Percentiles rank a stretch among this genome's conserved stretches.
These are phyloP conservation scores for Idaea biselata DNA, from an alignment of 2,888 invertebrate species.

Conservation along the genomic window DNA sequence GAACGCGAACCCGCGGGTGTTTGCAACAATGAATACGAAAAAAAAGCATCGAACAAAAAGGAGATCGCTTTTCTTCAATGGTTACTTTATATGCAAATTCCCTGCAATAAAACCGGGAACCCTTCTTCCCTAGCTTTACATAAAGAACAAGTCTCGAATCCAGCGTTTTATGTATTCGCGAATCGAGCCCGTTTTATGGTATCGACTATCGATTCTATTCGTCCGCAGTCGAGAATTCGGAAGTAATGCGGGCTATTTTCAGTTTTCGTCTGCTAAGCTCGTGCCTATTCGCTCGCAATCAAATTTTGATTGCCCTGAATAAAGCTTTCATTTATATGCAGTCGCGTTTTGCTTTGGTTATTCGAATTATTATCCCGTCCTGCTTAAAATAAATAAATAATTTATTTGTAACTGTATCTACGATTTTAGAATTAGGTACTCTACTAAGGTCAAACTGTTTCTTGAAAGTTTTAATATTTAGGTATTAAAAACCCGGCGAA, in stretches of 20 bases:
- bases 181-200: slow-evolving; percentile 77
- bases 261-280: slow-evolving; percentile 61
- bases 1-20: slow-evolving; percentile 63
- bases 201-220: slow-evolving; percentile 74
- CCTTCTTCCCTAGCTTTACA: slow-evolving; percentile 77
- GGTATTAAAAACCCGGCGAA: too few relatives aligned
- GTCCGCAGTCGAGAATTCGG: slow-evolving; percentile 66
- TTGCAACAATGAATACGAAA: slow-evolving; percentile 77
- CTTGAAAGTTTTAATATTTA: too few relatives aligned
- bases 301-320: slow-evolving; percentile 64
- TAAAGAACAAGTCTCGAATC: slow-evolving; percentile 74
- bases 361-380: slow-evolving; percentile 4
- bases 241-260: slow-evolving; percentile 66
- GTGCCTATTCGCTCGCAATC: slow-evolving; percentile 69
- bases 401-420: too few relatives aligned
- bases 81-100: slow-evolving; percentile 81
- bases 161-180: slow-evolving; percentile 77
- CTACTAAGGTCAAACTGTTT: too few relatives aligned
- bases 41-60: slow-evolving; percentile 63
- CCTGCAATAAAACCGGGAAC: slow-evolving; percentile 76
- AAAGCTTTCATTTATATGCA: slow-evolving; percentile 59
- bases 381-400: not conserved
- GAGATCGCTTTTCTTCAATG: slow-evolving; percentile 80
- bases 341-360: slow-evolving; percentile 38
- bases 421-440: too few relatives aligned